These are phyloP conservation scores for Actinia tenebrosa DNA, from an alignment of 64 coral and sea anemone genomes.

Conservation along the genomic window DNA sequence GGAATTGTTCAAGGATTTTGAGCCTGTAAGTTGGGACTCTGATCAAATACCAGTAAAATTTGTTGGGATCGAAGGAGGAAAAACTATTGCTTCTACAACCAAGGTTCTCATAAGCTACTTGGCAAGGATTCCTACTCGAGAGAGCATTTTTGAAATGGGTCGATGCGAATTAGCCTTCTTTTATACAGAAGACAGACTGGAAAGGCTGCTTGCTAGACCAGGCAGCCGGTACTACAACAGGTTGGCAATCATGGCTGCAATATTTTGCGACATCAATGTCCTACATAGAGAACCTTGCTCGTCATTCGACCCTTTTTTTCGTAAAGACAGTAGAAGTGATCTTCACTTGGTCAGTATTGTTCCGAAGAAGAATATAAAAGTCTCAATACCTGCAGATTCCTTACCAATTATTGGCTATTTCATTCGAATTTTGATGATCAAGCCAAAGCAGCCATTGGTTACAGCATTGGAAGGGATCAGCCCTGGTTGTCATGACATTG, in stretches of 20 bases:
- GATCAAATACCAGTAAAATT: conserved; percentile 64
- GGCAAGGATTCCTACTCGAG: conserved; percentile 35
- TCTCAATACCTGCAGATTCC: conserved; percentile 29
- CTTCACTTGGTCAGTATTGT: conserved; percentile 54
- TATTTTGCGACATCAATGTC: conserved; percentile 79
- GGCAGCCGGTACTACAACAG: conserved; percentile 73
- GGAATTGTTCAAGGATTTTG: conserved; percentile 54
- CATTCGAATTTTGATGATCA: conserved; percentile 58
- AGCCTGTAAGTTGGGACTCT: conserved; percentile 53
- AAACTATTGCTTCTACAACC: not conserved
- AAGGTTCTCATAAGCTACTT: conserved; percentile 68
- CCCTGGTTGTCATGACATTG: conserved; percentile 44
- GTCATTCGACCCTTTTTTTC: conserved; percentile 61
- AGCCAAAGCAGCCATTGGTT: conserved; percentile 37
- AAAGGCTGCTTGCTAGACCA: conserved; percentile 70
- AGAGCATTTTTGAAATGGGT: conserved; percentile 84
- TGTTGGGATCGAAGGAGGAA: conserved; percentile 72
- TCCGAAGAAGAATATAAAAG: conserved; percentile 37
- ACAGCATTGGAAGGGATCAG: conserved; percentile 52
- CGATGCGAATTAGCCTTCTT: conserved; percentile 80
- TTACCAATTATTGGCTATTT: conserved; percentile 58
- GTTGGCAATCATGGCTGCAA: conserved; percentile 58
- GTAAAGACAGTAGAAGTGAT: conserved; percentile 26
- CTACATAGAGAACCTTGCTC: conserved; percentile 61
- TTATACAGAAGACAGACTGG: conserved; percentile 65